A percentile compares a stretch with the other conserved stretches of the same genome.
phyloP scores from a whole-genome alignment of 2,113 vertebrate species.

The Labeo rohita region DNA sequence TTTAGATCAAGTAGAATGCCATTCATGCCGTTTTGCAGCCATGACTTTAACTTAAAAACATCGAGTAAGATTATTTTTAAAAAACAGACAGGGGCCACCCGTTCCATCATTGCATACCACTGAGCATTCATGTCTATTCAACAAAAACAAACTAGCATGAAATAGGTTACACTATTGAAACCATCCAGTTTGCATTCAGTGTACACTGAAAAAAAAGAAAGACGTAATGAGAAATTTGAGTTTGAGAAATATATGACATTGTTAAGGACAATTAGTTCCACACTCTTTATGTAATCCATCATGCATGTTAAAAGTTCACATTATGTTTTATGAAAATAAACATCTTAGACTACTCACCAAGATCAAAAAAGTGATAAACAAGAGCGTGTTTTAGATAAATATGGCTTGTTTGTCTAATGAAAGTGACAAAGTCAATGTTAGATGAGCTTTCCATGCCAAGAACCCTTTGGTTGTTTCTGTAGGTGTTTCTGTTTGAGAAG shows the following conservation, averaged over 20 bases:
- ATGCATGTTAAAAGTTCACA: constrained; percentile 43
- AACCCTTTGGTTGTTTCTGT: constrained; percentile 1
- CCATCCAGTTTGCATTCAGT: not conserved
- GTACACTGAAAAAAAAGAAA: not conserved
- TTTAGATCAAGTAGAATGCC: constrained; percentile 27
- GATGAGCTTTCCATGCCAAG: not conserved
- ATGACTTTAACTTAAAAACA: constrained; percentile 23
- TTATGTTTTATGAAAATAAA: constrained; percentile 54
- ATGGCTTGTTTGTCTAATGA: constrained; percentile 63
- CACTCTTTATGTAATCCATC: constrained; percentile 55
- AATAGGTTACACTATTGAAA: not conserved
- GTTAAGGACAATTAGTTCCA: not conserved
- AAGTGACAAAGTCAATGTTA: constrained; percentile 48
- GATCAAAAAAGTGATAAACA: constrained; percentile 43
- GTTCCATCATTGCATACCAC: not conserved
- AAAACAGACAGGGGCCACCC: not conserved
- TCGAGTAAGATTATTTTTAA: not conserved
- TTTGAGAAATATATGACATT: not conserved
- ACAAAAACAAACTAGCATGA: not conserved
- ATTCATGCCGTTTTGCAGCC: constrained; percentile 28
- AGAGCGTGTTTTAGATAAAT: not conserved
- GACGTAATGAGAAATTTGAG: not conserved
- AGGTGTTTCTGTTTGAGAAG: not conserved
- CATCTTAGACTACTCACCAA: constrained; percentile 45
- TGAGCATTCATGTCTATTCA: not conserved